phyloP scores from a whole-genome alignment of 2,888 invertebrate genomes.

The Caradrina clavipalpis region DNA sequence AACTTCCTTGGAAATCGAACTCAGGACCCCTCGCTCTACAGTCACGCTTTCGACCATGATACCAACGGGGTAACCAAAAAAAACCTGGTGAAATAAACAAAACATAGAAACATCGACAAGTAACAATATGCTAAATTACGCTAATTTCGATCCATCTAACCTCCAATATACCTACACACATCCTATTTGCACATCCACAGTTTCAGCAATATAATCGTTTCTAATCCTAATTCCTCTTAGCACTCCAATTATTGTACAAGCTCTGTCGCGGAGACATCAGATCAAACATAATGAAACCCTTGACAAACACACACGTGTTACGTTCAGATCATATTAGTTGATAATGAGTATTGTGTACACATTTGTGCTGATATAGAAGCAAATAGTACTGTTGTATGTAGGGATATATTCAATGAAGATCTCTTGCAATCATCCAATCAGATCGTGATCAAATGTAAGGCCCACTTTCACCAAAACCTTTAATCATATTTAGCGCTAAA shows the following conservation, averaged over 20 bases:
- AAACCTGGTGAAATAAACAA: background rate
- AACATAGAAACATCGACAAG: background rate
- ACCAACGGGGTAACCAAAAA: background rate
- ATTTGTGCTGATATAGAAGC: conserved; percentile 9
- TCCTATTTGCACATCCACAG: conserved; percentile 10
- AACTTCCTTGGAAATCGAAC: too few species aligned
- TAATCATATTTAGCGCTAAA: too few species aligned
- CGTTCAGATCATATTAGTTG: conserved; percentile 41
- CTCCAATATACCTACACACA: background rate
- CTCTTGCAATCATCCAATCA: background rate
- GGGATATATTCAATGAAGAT: background rate
- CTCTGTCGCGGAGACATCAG: conserved; percentile 21
- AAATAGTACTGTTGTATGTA: conserved; percentile 17
- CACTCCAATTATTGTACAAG: conserved; percentile 32
- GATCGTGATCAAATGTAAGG: background rate
- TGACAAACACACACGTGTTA: conserved; percentile 45
- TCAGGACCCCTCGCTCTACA: too few species aligned
- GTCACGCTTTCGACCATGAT: too few species aligned
- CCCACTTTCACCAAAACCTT: too few species aligned
- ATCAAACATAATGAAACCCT: conserved; percentile 52
- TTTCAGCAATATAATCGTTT: conserved; percentile 13
- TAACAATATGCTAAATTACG: background rate
- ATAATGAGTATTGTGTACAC: conserved; percentile 41
- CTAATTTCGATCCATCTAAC: background rate
- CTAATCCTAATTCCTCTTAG: conserved; percentile 35